These are phyloP conservation scores for Mactromeris polynyma DNA, from an alignment of 2,888 invertebrate species.

Conservation along the genomic window DNA sequence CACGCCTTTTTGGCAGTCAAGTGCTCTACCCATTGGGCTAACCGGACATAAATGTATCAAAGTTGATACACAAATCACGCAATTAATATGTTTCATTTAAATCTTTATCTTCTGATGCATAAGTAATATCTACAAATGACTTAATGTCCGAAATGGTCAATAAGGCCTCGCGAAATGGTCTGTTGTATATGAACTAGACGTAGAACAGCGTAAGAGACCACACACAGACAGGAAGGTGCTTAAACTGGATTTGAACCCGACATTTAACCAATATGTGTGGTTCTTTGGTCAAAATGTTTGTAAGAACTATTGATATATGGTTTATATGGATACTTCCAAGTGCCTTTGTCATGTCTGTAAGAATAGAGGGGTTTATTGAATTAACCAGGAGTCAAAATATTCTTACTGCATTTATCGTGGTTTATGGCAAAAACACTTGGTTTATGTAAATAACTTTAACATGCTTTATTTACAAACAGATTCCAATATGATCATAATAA, in stretches of 20 bases:
- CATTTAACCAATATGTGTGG: neutral
- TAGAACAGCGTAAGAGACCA: neutral
- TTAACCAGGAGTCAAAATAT: neutral
- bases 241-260: neutral
- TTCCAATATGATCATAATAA: neutral
- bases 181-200: neutral
- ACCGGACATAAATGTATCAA: too few relatives aligned
- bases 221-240: neutral
- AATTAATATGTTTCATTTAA: too few relatives aligned
- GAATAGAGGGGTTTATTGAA: neutral
- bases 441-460: slow-evolving; percentile 10
- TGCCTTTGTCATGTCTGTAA: neutral
- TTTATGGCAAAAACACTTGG: neutral
- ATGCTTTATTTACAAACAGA: neutral
- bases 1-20: too few relatives aligned
- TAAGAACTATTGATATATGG: neutral
- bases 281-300: neutral
- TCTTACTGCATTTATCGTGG: neutral
- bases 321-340: neutral
- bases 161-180: too few relatives aligned
- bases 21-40: too few relatives aligned
- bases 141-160: too few relatives aligned
- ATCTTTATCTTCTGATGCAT: too few relatives aligned
- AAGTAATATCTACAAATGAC: too few relatives aligned
- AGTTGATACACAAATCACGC: too few relatives aligned